phyloP scores from a whole-genome alignment of 1,140 invertebrate genomes.

The Acyrthosiphon pisum region DNA sequence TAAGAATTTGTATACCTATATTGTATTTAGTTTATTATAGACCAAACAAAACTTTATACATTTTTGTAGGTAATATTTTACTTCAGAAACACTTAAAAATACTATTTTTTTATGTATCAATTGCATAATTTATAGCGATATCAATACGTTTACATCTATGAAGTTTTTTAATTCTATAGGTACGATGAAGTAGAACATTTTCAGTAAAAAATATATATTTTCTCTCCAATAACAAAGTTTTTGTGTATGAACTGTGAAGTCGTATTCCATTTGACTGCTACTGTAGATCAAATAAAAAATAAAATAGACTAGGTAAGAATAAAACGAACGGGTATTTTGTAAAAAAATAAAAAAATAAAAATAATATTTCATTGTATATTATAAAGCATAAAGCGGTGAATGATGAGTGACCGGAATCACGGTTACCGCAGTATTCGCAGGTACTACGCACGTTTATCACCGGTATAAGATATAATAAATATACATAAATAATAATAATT shows the following conservation, averaged over 20 bases:
- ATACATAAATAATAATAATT: slow-evolving; percentile 12
- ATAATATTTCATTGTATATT: not conserved
- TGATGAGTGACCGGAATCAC: not conserved
- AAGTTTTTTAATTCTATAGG: no score
- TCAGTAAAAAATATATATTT: not conserved
- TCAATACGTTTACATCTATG: not conserved
- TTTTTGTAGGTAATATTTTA: no score
- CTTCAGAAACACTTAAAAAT: not conserved
- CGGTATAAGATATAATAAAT: not conserved
- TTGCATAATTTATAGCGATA: not conserved
- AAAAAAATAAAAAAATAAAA: not conserved
- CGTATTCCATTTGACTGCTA: not conserved
- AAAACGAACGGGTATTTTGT: not conserved
- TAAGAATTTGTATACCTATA: not conserved
- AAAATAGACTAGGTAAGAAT: not conserved
- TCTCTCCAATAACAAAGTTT: not conserved
- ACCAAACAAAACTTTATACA: not conserved
- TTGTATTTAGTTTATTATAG: not conserved
- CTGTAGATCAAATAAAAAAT: not conserved
- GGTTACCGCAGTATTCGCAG: not conserved
- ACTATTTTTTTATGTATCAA: not conserved
- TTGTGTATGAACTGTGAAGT: not conserved
- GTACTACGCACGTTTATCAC: not conserved
- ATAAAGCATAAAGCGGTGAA: not conserved
- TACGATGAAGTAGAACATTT: no score